These are phyloP conservation scores for Megalops cyprinoides DNA, from an alignment of 2,797 vertebrate genomes.

Conservation along the genomic window DNA sequence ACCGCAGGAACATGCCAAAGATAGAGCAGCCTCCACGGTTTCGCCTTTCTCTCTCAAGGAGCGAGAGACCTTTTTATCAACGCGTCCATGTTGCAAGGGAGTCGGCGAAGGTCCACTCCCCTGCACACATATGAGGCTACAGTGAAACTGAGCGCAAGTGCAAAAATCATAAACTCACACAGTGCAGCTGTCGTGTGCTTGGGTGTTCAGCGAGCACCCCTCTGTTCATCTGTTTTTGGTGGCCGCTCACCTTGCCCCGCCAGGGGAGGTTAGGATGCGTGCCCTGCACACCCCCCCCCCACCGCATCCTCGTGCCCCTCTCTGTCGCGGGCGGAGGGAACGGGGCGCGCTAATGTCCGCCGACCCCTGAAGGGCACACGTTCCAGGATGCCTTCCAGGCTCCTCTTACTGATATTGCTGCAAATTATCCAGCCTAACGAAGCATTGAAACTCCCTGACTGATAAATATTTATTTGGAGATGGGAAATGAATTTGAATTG, in stretches of 20 bases:
- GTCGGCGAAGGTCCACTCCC: too few species aligned
- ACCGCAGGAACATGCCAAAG: background rate
- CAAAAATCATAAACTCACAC: too few species aligned
- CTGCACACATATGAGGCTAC: too few species aligned
- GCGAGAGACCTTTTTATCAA: background rate
- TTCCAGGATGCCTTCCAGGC: slow-evolving; percentile 42
- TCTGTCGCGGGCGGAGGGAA: slow-evolving; percentile 19
- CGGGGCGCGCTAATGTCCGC: slow-evolving; percentile 32
- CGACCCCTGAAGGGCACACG: slow-evolving; percentile 54
- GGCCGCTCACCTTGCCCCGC: background rate
- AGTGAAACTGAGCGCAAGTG: too few species aligned
- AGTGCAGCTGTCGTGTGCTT: background rate
- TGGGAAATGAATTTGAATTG: slow-evolving; percentile 48
- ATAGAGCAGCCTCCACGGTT: background rate
- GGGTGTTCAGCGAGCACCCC: background rate
- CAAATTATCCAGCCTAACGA: slow-evolving; percentile 54
- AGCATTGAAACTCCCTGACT: slow-evolving; percentile 47
- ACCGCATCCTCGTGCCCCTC: background rate
- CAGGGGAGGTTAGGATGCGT: background rate
- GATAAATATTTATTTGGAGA: slow-evolving; percentile 61
- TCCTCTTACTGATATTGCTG: slow-evolving; percentile 41
- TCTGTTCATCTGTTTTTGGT: background rate
- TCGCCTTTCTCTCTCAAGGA: background rate
- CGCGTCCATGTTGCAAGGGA: background rate
- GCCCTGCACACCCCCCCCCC: background rate